Evolutionary conservation across 2,888 invertebrate species (phyloP), one percentile per base, ranked within the genome.

Genomic region (Lasioglossum morio): DNA sequence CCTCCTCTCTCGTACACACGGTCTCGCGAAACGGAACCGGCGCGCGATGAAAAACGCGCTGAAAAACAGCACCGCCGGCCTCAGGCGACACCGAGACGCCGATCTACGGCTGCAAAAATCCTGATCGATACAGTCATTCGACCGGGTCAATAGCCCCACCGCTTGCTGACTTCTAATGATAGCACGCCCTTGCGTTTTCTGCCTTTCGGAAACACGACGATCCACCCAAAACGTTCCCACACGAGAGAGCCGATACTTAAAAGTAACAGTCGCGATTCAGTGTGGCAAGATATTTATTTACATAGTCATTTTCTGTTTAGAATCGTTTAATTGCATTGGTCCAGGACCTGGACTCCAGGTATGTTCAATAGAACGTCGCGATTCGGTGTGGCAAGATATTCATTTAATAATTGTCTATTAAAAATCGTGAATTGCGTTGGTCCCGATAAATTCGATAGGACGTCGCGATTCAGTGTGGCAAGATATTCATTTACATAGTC

Each of bases 11-110:
- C 69, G 69, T 37, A 19, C 19, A 34, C 34, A 69, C 69, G 63
- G 3, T 63, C 57, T 23, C 78, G 27, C 63, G 3, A 12, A 40
- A 66, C 43, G 37, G 69, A 69, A 30, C 46, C 27, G 53, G 40
- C 30, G 78, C 53, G 57, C 63, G 63, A 19, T 27, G 37, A 30
- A 73, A 73, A 79, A 73, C 66, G 40, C 70, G 40, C 70, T 40
- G 72, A 12, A 46, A 43, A 34, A 30, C 69, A 19, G 23, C 37
- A 34, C 3, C 53, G 23, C 53, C 12, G 16, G 23, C 48, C 34
- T 14, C 27, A 30, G 27, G 30, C 30, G 19, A 76, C n/a, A 30
- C 69, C 34, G 10, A 23, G 69, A 10, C 69, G 69, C 34, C 69
- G 37, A 69, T 69, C 69, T 19, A 34, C 23, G 66, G 23, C 69